These are phyloP conservation scores for Diadegma fenestrale DNA, from an alignment of 2,888 invertebrate genomes.

Conservation along the genomic window DNA sequence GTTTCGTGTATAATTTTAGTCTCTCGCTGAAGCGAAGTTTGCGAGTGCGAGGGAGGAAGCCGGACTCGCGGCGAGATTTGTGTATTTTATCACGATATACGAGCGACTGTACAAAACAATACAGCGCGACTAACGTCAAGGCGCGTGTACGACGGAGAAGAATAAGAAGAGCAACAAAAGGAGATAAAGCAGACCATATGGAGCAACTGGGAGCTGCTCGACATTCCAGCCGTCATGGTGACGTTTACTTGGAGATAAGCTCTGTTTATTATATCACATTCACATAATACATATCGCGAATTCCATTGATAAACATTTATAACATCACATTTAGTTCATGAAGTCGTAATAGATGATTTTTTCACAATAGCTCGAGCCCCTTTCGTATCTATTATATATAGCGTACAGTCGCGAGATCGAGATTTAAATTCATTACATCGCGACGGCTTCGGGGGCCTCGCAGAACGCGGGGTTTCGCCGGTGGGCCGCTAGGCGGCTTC, in stretches of 20 bases:
- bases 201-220: constrained; percentile 56
- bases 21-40: constrained; percentile 18
- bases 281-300: not conserved
- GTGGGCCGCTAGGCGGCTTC: constrained; percentile 2
- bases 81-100: not conserved
- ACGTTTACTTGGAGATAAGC: constrained; percentile 63
- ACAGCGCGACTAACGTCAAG: not conserved
- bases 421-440: not conserved
- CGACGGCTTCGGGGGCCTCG: not conserved
- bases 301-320: not conserved
- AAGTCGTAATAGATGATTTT: not conserved
- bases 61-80: constrained; percentile 1
- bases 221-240: constrained; percentile 61
- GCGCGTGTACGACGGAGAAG: not conserved
- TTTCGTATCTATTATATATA: not conserved
- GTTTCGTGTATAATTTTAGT: constrained; percentile 25
- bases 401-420: not conserved
- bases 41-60: constrained; percentile 51
- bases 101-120: constrained; percentile 1
- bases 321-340: not conserved
- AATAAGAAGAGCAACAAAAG: constrained; percentile 30
- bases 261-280: constrained; percentile 43
- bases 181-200: constrained; percentile 52
- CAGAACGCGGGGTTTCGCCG: not conserved
- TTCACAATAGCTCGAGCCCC: not conserved